These are phyloP conservation scores for Gallinago stenura DNA, from an alignment of 2,797 vertebrate genomes.

Conservation along the genomic window DNA sequence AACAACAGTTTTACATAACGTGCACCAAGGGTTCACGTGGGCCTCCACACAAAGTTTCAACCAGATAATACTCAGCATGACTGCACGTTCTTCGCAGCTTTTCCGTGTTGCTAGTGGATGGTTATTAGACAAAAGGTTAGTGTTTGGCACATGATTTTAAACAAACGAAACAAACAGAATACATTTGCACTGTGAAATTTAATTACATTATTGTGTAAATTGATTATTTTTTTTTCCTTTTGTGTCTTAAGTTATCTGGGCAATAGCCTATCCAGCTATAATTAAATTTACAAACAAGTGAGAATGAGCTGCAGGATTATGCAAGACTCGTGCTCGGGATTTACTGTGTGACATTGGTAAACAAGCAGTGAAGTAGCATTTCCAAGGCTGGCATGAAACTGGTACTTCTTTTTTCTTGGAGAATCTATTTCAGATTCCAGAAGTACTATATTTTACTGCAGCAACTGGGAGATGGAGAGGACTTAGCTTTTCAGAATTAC, in stretches of 20 bases:
- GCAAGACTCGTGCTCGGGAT: neutral
- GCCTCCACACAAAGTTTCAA: neutral
- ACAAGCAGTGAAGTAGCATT: neutral
- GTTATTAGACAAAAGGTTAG: neutral
- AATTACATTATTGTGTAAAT: neutral
- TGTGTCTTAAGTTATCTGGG: neutral
- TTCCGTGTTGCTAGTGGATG: neutral
- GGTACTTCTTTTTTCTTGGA: neutral
- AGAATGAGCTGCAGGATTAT: neutral
- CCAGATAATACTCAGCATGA: neutral
- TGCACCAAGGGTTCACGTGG: accelerated
- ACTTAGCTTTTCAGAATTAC: neutral
- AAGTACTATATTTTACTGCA: neutral
- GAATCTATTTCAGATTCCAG: neutral
- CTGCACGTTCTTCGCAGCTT: neutral
- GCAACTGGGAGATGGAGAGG: neutral
- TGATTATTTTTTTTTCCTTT: neutral
- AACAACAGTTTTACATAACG: neutral
- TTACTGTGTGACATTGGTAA: neutral
- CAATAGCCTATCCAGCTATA: neutral
- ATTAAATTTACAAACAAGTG: neutral
- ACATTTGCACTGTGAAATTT: neutral
- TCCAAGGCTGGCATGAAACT: neutral
- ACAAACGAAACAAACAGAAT: neutral
- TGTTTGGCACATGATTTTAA: neutral